A percentile compares a stretch with the other conserved stretches of the same genome.
These are phyloP conservation scores for Aphrophora alni DNA, from an alignment of 2,888 invertebrate genomes.

Conservation along the genomic window DNA sequence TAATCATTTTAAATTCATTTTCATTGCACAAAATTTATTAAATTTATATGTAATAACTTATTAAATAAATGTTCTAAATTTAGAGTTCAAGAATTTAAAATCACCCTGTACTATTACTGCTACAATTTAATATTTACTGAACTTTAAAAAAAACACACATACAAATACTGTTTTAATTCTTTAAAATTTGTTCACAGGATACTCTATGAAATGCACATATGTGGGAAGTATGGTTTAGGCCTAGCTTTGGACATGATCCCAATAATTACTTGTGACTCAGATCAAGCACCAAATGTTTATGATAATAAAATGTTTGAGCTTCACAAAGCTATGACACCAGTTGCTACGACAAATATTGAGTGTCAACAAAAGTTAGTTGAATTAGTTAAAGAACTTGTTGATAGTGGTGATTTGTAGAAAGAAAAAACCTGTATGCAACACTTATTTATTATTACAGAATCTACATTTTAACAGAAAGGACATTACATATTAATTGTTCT, in stretches of 20 bases:
- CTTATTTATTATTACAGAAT: too few relatives aligned
- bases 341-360: conserved; percentile 62
- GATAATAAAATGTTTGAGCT: conserved; percentile 55
- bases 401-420: conserved; percentile 58
- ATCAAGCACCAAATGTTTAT: conserved; percentile 75
- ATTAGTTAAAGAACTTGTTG: conserved; percentile 70
- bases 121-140: too few relatives aligned
- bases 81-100: too few relatives aligned
- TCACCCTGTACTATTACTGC: too few relatives aligned
- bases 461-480: too few relatives aligned
- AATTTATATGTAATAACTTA: too few relatives aligned
- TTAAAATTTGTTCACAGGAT: conserved; percentile 58
- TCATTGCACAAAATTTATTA: too few relatives aligned
- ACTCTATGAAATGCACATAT: conserved; percentile 69
- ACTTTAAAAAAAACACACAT: too few relatives aligned
- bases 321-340: conserved; percentile 56
- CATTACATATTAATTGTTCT: too few relatives aligned
- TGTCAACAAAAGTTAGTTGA: conserved; percentile 74
- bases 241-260: conserved; percentile 74
- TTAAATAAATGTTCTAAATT: too few relatives aligned
- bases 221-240: conserved; percentile 71
- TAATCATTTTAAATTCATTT: too few relatives aligned
- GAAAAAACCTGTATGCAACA: background rate
- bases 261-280: conserved; percentile 72
- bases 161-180: too few relatives aligned